phyloP scores from a whole-genome alignment of 2,888 invertebrate genomes.

The Tholera decimalis region DNA sequence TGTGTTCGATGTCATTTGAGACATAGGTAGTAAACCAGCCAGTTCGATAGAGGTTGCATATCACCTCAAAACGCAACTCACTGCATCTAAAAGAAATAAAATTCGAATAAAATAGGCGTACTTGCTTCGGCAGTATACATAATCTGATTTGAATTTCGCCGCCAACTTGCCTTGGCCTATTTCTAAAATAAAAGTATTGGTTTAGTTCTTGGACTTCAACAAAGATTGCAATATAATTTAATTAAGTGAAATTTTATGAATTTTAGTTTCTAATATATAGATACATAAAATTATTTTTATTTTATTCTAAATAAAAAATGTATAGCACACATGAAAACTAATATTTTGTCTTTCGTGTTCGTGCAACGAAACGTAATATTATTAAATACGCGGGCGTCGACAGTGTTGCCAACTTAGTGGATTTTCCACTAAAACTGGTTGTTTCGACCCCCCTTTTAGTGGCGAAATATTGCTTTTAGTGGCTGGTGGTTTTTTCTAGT shows the following conservation, averaged over 20 bases:
- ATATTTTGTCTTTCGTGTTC: not conserved
- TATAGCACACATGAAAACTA: not conserved
- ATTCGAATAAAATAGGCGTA: too few species aligned
- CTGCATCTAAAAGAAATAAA: too few species aligned
- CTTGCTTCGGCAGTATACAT: not conserved
- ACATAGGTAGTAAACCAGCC: too few species aligned
- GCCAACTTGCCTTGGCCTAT: not conserved
- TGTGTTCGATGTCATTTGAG: too few species aligned
- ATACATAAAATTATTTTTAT: too few species aligned
- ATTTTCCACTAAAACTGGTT: too few species aligned
- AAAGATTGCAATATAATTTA: not conserved
- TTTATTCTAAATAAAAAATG: not conserved
- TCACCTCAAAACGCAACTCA: too few species aligned
- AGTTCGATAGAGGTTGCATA: too few species aligned
- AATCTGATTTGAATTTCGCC: not conserved
- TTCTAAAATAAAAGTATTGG: not conserved
- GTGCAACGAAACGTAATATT: slow-evolving; percentile 38
- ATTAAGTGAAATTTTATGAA: not conserved
- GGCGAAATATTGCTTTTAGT: too few species aligned
- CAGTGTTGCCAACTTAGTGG: too few species aligned
- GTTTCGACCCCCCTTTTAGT: too few species aligned
- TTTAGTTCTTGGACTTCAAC: not conserved
- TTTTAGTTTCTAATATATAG: not conserved
- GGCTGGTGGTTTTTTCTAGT: too few species aligned
- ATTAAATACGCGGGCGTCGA: slow-evolving; percentile 13